phyloP scores from a whole-genome alignment of 92 coral and sea anemone species.

The Zoanthus sociatus region DNA sequence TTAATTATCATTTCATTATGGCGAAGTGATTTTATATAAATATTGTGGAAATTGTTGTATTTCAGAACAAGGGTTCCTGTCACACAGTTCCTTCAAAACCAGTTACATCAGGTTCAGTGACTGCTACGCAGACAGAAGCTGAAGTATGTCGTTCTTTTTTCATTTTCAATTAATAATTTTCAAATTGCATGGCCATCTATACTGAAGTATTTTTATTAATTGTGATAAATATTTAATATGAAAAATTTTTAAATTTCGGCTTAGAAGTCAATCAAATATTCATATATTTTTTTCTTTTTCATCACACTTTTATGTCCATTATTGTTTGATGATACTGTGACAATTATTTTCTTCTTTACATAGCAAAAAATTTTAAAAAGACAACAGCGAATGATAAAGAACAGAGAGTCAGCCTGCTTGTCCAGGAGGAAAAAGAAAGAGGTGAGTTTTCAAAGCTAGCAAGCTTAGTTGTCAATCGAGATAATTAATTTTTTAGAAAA shows the following conservation, averaged over 20 bases:
- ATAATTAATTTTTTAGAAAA: no score
- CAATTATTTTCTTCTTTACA: background rate
- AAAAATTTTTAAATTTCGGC: no score
- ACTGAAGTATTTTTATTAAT: background rate
- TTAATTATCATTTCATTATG: no score
- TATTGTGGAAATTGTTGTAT: background rate
- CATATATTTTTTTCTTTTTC: no score
- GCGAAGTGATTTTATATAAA: no score
- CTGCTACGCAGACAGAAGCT: constrained; percentile 55
- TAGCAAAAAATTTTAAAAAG: constrained; percentile 89
- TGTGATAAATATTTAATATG: no score
- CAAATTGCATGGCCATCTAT: background rate
- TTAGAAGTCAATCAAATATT: no score
- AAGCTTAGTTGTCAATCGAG: no score
- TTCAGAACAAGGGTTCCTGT: constrained; percentile 30
- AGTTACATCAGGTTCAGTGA: constrained; percentile 40
- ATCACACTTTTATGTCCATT: no score
- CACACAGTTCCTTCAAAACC: constrained; percentile 55
- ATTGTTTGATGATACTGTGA: background rate
- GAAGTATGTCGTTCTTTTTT: constrained; percentile 55
- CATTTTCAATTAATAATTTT: background rate
- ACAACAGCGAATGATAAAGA: constrained; percentile 98
- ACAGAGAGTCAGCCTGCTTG: constrained; percentile 98
- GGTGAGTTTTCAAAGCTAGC: constrained; percentile 45
- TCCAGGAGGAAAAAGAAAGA: constrained; percentile 99